These are phyloP conservation scores for Orussus abietinus DNA, from an alignment of 1,140 invertebrate genomes.

Conservation along the genomic window DNA sequence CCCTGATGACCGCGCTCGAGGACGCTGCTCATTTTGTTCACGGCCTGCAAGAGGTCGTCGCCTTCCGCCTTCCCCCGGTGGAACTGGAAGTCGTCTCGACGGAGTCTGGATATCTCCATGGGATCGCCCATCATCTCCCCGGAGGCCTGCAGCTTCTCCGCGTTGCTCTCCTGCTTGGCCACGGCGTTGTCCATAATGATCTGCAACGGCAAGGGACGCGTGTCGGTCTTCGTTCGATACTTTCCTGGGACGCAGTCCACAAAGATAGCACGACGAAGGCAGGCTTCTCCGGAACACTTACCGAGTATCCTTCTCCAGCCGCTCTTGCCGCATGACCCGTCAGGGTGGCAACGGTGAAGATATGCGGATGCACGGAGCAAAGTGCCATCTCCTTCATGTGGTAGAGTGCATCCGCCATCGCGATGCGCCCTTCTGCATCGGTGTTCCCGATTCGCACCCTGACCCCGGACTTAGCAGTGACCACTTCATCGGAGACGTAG, in stretches of 20 bases:
- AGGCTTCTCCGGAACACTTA: slow-evolving; percentile 50
- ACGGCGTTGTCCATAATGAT: slow-evolving; percentile 88
- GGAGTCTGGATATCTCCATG: slow-evolving; percentile 84
- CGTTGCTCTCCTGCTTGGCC: slow-evolving; percentile 63
- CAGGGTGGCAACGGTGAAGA: slow-evolving; percentile 93
- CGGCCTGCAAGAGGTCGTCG: slow-evolving; percentile 84
- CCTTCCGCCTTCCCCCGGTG: slow-evolving; percentile 74
- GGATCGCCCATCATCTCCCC: slow-evolving; percentile 82
- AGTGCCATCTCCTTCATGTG: slow-evolving; percentile 68
- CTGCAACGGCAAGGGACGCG: too few relatives aligned
- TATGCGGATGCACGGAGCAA: slow-evolving; percentile 71
- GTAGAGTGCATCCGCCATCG: slow-evolving; percentile 91
- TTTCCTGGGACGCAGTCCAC: too few relatives aligned
- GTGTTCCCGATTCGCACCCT: slow-evolving; percentile 86
- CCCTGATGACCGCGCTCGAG: slow-evolving; percentile 80
- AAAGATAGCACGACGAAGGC: too few relatives aligned
- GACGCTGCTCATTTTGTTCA: slow-evolving; percentile 64
- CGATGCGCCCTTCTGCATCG: slow-evolving; percentile 93
- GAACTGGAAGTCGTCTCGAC: slow-evolving; percentile 79
- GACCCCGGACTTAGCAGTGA: slow-evolving; percentile 81
- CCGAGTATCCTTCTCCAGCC: slow-evolving; percentile 75
- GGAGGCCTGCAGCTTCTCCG: slow-evolving; percentile 63
- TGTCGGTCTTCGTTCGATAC: too few relatives aligned
- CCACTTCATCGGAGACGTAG: slow-evolving; percentile 89
- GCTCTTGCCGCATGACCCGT: slow-evolving; percentile 83